Base-by-base conservation (phyloP, 2,797 vertebrate species). In the Todus mexicanus region DNA sequence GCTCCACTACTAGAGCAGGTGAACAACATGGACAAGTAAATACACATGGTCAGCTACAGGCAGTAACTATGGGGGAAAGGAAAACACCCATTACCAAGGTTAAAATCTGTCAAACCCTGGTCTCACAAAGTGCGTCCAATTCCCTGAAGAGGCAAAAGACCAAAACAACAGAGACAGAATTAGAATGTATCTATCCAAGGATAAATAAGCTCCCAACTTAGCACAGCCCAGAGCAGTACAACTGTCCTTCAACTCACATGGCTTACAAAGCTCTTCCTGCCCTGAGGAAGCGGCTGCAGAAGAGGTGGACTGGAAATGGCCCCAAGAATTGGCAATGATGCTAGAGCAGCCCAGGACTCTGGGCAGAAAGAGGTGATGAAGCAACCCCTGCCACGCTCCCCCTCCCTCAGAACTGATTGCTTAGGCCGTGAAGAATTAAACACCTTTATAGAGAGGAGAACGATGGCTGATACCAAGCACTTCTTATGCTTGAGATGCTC, bases 141-240 rank as follows among this genome's bases (percentile, higher is more conserved):
- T 87, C 77, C 65, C 91, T 40, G 33, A 54, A 83, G 87, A 63
- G 38, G 37, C n/a, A 69, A 26, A 35, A 92, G 53, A 77, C 27
- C 75, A 87, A 85, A 95, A 82, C 78, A 94, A n/a, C 35, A 69
- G 60, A 85, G 69, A 79, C 81, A 69, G 53, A 87, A 84, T 87
- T 83, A 79, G 84, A 92, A 73, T 31, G 11, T 18, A 18, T 33
- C 42, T 80, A 50, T 21, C 25, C 60, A 84, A 59, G 42, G 57
- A 83, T 72, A 92, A 93, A 74, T 64, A 87, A 84, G 19, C 20
- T 93, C 87, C 72, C 29, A 91, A 25, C 13, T 61, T 21, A 92
- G 84, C 72, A 71, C 47, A 66, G 20, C 6, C 19, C 0, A 0
- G 48, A 71, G 75, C 64, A 91, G 33, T 31, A 45, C 22, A 38